Evolutionary conservation across 2,797 vertebrate genomes (phyloP), one percentile per base, ranked within the genome.

Genomic region (Huso huso): DNA sequence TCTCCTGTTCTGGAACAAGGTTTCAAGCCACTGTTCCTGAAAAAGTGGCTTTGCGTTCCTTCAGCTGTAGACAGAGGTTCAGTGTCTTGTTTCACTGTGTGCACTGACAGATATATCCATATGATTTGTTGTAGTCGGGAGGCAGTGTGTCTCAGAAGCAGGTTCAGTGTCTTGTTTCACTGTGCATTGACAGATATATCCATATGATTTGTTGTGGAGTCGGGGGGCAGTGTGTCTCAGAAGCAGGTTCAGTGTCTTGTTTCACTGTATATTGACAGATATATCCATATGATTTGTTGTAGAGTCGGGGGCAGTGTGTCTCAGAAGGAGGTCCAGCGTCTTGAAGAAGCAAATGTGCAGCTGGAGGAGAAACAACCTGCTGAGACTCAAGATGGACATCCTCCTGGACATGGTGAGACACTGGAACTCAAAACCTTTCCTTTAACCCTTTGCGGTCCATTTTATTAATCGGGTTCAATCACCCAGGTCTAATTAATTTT

Each of bases 391-490:
- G 78, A 92, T 96, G 75, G 95, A 97, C 74, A 80, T 96, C 79
- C 86, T 99, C 48, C 73, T 97, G 70, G 97, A 99, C 79, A 99
- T 98, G 97, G 96, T 98, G 74, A 93, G 89, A 70, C 8, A 1
- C 12, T 0, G 51, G 13, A 9, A 37, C 4, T 37, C 3, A 11
- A 10, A 48, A 49, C 9, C 23, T 62, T 62, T 9, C 48, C 61
- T 62, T 9, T 8, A 48, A 48, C n/a, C n/a, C n/a, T n/a, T n/a
- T n/a, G n/a, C n/a, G n/a, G n/a, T n/a, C n/a, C n/a, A n/a, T n/a
- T n/a, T n/a, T n/a, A n/a, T n/a, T n/a, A n/a, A n/a, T n/a, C n/a
- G n/a, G n/a, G n/a, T n/a, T n/a, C n/a, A n/a, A n/a, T n/a, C n/a
- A n/a, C n/a, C n/a, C n/a, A n/a, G n/a, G n/a, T n/a, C n/a, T n/a